Evolutionary conservation across 2,113 vertebrate species (phyloP).

Genomic region (Phaethornis superciliosus): DNA sequence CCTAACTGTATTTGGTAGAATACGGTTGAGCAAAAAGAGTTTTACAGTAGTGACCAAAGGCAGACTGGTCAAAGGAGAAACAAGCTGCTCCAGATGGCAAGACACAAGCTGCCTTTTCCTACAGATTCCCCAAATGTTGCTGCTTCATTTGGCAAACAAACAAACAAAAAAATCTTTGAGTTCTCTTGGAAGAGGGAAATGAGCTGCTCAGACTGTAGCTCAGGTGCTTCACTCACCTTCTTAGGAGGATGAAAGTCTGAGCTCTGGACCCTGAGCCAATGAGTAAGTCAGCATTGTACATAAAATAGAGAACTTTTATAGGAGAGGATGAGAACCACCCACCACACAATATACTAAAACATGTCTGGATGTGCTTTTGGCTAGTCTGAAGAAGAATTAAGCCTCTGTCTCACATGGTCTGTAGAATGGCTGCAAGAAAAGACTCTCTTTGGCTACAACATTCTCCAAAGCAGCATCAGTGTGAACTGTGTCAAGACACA

Average conservation of each 20-base stretch:
- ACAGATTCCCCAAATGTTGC: neutral
- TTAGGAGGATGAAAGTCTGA: neutral
- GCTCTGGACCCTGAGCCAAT: neutral
- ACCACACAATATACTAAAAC: neutral
- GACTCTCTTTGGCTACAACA: neutral
- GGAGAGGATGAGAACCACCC: neutral
- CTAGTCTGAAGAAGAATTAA: neutral
- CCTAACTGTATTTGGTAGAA: rapidly evolving
- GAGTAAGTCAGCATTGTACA: neutral
- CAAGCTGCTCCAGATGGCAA: neutral
- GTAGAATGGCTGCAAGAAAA: neutral
- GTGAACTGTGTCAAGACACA: neutral
- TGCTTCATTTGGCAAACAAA: neutral
- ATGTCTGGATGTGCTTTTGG: neutral
- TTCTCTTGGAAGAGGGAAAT: neutral
- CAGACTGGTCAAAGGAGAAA: neutral
- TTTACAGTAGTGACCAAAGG: neutral
- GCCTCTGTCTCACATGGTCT: neutral
- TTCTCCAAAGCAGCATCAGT: neutral
- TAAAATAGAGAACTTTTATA: neutral
- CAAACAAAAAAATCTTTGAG: neutral
- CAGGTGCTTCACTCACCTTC: neutral
- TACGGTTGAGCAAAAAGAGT: neutral
- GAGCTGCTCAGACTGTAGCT: neutral
- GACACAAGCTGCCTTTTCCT: neutral